A percentile compares a stretch with the other conserved stretches of the same genome.
Evolutionary conservation across 2,888 invertebrate genomes (phyloP).

Genomic region (Hyles lineata): DNA sequence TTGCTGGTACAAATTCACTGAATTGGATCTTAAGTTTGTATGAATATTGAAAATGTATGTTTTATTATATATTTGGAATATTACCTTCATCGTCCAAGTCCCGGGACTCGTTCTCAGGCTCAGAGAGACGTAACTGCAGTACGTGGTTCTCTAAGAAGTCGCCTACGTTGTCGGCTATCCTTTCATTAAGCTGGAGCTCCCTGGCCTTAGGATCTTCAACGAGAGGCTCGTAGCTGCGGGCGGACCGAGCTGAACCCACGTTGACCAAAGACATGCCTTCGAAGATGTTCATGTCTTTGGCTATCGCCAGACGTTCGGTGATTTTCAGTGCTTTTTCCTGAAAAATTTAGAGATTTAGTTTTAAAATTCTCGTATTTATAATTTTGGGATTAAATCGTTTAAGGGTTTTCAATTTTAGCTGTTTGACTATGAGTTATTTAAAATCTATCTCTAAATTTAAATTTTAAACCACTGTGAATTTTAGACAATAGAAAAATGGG

Average conservation of each 20-base stretch:
- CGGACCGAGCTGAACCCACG: slow-evolving; percentile 78
- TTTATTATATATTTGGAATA: slow-evolving; percentile 22
- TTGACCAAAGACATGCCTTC: slow-evolving; percentile 82
- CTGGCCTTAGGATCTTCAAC: slow-evolving; percentile 75
- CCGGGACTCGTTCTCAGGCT: slow-evolving; percentile 67
- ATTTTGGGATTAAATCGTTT: not conserved
- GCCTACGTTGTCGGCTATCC: slow-evolving; percentile 74
- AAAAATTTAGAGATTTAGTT: slow-evolving; percentile 38
- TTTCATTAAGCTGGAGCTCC: slow-evolving; percentile 75
- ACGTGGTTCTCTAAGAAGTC: slow-evolving; percentile 79
- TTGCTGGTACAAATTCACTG: not conserved
- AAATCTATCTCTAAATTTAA: not conserved
- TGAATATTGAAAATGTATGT: not conserved
- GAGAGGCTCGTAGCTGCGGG: slow-evolving; percentile 76
- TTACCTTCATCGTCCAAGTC: slow-evolving; percentile 80
- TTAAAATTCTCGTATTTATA: not conserved
- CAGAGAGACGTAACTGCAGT: slow-evolving; percentile 74
- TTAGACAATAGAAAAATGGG: slow-evolving; percentile 5
- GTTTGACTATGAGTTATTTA: not conserved
- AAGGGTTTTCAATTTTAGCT: not conserved
- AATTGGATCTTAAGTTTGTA: not conserved
- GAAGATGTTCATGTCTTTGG: slow-evolving; percentile 79
- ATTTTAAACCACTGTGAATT: not conserved
- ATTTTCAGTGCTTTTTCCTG: slow-evolving; percentile 86
- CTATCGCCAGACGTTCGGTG: slow-evolving; percentile 84